Evolutionary conservation across 64 coral and sea anemone species (phyloP), one percentile per base, ranked within the genome.

Genomic region (Dendronephthya gigantea): DNA sequence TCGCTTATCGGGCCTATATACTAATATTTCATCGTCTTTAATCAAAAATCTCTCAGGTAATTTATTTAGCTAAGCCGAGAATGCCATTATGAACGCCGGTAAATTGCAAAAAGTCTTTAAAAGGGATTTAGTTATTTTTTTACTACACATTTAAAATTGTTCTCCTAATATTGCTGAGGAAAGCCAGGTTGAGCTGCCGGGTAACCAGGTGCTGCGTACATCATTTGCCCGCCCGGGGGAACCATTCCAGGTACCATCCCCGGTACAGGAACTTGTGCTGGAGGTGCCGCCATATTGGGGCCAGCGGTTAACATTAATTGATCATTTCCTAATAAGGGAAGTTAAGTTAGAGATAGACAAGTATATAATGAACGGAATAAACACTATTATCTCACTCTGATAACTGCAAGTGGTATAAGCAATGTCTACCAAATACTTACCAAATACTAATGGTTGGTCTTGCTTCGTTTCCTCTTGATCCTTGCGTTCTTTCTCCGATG

Each of bases 401-500:
- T n/a, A n/a, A n/a, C n/a, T n/a, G n/a, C n/a, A n/a, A n/a, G n/a
- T n/a, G n/a, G n/a, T n/a, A n/a, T n/a, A n/a, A n/a, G n/a, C n/a
- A n/a, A n/a, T n/a, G n/a, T 47, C n/a, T 5, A 49, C 7, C 48
- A 17, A 31, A 51, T 31, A 40, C 94, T 19, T 88, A 98, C 95
- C 95, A 65, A 98, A 98, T 17, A 98, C 95, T n/a, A 98, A 85
- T 28, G 95, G 95, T 28, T 93, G 90, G 49, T 98, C 95, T 85
- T 98, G 95, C 39, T 98, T 98, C 37, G 85, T 98, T 38, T 98
- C 95, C 39, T 98, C 95, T 82, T 98, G 95, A 82, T 98, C 95
- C 66, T 98, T 98, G 31, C 95, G 86, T 84, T 98, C 95, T n/a
- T 92, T 92, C 87, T 98, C 95, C 10, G 89, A 93, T 55, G 88